Evolutionary conservation across 2,113 vertebrate genomes (phyloP), one percentile per base, ranked within the genome.

Genomic region (Callipepla californica): DNA sequence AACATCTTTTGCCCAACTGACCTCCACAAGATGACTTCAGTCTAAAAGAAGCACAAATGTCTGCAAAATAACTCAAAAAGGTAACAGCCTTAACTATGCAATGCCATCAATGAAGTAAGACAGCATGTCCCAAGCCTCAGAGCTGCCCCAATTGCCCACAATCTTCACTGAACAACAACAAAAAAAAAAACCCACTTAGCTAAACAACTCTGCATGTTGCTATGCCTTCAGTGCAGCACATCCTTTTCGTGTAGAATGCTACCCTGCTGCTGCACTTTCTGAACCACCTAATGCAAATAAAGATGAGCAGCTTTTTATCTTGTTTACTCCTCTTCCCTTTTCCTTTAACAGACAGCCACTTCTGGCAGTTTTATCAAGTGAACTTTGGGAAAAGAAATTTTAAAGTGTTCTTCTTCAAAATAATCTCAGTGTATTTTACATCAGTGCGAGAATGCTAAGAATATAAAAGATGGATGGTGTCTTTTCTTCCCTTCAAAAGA

Each of bases 351-450:
- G 92, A 55, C 68, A 82, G 67, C 21, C 79, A 83, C 69, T 93
- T 82, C 76, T 92, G 82, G 77, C 87, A 95, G 42, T 2, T 1
- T 59, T 92, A 87, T 69, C 85, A 74, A 82, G 55, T 58, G n/a
- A 93, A 79, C 73, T 80, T 90, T 8, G 8, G 72, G 72, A 87
- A 84, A 88, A 83, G 42, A 73, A 85, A 88, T 92, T 87, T 77
- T 50, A 93, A 95, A 90, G 85, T 59, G 63, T 15, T 91, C 36
- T 82, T 76, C 86, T 80, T 93, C 79, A 93, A 93, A 91, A 80
- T 93, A 80, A 92, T 83, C 92, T 92, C 45, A 12, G 32, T n/a
- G 80, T 87, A 94, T 94, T 95, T 96, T 88, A 86, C 83, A 90
- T 70, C 68, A 53, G 50, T 21, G 73, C 32, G 66, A 70, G 65